Percentiles rank a stretch among this genome's conserved stretches.
phyloP scores from a whole-genome alignment of 2,797 vertebrate species.

The Tokudaia tokunoshimensis region DNA sequence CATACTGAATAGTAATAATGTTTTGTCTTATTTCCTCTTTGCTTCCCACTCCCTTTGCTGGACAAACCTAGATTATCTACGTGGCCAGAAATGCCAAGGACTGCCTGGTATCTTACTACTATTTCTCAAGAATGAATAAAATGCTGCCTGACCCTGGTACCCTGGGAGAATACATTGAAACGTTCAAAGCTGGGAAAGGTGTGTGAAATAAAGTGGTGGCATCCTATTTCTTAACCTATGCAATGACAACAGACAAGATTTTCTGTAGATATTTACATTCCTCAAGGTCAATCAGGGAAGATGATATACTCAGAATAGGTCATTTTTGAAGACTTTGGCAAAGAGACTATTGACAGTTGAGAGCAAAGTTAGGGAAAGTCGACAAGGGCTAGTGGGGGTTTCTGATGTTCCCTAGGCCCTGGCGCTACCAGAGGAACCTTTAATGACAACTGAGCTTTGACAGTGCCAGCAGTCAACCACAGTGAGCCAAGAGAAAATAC shows the following conservation, averaged over 20 bases:
- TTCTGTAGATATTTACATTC: neutral
- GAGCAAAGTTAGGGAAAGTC: neutral
- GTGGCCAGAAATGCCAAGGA: slow-evolving; percentile 96
- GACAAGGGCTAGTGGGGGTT: neutral
- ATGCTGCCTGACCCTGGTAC: slow-evolving; percentile 93
- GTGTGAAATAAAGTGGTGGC: slow-evolving; percentile 31
- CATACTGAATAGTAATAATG: neutral
- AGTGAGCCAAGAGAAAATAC: neutral
- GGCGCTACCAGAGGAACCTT: neutral
- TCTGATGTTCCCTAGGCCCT: neutral
- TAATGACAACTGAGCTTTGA: neutral
- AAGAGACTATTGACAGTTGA: neutral
- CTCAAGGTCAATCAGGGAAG: neutral
- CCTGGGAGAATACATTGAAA: slow-evolving; percentile 91
- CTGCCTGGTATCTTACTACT: slow-evolving; percentile 95
- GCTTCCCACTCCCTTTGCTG: slow-evolving; percentile 1
- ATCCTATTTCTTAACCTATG: neutral
- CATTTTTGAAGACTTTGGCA: neutral
- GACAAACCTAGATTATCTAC: slow-evolving; percentile 91
- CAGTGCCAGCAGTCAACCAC: neutral
- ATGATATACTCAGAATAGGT: neutral
- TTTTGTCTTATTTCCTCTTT: slow-evolving; percentile 40
- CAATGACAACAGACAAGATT: neutral
- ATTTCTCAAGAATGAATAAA: slow-evolving; percentile 94
- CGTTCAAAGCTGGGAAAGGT: slow-evolving; percentile 93